phyloP scores from a whole-genome alignment of 2,797 vertebrate species.

The Iguana delicatissima region DNA sequence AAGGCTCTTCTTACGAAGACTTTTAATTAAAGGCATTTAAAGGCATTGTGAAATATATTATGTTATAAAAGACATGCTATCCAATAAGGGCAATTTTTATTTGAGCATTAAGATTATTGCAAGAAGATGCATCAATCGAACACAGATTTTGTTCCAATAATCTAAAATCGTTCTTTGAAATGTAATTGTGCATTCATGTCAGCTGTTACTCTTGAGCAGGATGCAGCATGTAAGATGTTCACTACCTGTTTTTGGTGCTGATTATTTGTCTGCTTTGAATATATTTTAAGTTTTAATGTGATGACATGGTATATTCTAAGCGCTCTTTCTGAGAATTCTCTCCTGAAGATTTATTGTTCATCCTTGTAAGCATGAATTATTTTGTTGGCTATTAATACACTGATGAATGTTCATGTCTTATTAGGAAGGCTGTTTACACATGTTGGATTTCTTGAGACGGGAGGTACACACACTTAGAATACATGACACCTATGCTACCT shows the following conservation, averaged over 20 bases:
- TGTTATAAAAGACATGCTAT: not conserved
- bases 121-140: not conserved
- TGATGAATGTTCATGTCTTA: not conserved
- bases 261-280: slow-evolving; percentile 1
- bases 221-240: not conserved
- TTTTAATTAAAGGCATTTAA: slow-evolving; percentile 9
- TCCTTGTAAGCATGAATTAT: not conserved
- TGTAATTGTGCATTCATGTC: not conserved
- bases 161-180: not conserved
- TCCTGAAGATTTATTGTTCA: not conserved
- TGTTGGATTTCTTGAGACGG: not conserved
- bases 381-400: not conserved
- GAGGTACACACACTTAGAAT: not conserved
- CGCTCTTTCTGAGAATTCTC: not conserved
- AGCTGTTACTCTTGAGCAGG: slow-evolving; percentile 15
- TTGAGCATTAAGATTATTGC: not conserved
- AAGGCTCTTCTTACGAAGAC: not conserved
- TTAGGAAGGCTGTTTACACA: not conserved
- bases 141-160: not conserved
- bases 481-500: not conserved
- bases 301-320: slow-evolving; percentile 15
- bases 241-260: slow-evolving; percentile 5
- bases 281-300: not conserved
- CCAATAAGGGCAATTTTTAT: not conserved
- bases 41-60: not conserved